A percentile compares a stretch with the other conserved stretches of the same genome.
Evolutionary conservation across 1,140 invertebrate genomes (phyloP).

Genomic region (Lordiphosa stackelbergi): DNA sequence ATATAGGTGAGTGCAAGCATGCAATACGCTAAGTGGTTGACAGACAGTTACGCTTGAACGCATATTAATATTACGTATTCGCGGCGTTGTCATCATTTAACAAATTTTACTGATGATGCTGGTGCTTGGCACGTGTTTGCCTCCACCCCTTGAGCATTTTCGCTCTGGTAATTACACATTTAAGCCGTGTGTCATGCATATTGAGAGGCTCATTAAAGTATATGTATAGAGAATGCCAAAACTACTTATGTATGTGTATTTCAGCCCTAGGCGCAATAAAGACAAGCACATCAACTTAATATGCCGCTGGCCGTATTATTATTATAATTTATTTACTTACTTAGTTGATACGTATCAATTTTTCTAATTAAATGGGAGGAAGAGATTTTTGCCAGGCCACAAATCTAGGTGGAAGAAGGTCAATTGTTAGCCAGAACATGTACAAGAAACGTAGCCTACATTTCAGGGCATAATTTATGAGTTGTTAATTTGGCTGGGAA

Average conservation of each 20-base stretch:
- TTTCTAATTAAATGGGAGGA: conserved; percentile 23
- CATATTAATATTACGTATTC: conserved; percentile 26
- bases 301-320: no score
- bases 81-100: conserved; percentile 35
- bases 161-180: conserved; percentile 62
- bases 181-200: conserved; percentile 71
- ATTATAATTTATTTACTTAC: no score
- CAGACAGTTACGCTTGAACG: conserved; percentile 4
- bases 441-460: conserved; percentile 43
- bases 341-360: conserved; percentile 6
- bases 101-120: conserved; percentile 29
- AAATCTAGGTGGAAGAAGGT: conserved; percentile 34
- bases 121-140: conserved; percentile 44
- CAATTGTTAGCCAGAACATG: conserved; percentile 7
- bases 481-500: conserved; percentile 53
- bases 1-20: not conserved
- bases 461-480: conserved; percentile 62
- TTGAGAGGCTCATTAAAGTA: conserved; percentile 70
- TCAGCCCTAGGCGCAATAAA: no score
- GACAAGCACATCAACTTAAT: no score
- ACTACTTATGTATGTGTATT: no score
- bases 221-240: conserved; percentile 2
- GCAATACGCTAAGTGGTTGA: conserved; percentile 3
- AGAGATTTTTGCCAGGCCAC: conserved; percentile 18
- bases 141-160: conserved; percentile 18